These are phyloP conservation scores for Macaria liturata DNA, from an alignment of 2,888 invertebrate species.

Conservation along the genomic window DNA sequence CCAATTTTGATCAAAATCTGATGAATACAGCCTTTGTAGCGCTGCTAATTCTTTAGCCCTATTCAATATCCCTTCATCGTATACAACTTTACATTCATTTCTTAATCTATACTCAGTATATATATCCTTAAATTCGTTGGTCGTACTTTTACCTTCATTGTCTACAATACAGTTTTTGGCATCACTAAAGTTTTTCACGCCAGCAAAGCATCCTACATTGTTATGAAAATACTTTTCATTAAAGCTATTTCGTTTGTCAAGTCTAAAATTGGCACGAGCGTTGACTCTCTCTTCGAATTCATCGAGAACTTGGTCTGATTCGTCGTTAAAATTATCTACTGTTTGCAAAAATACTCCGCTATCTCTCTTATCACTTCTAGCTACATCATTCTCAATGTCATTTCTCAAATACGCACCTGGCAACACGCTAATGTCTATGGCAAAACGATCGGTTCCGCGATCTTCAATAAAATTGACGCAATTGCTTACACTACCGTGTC, in stretches of 20 bases:
- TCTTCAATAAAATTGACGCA: slow-evolving; percentile 42
- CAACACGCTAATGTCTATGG: slow-evolving; percentile 21
- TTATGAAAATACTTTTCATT: slow-evolving; percentile 8
- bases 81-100: slow-evolving; percentile 32
- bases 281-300: slow-evolving; percentile 5
- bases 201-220: slow-evolving; percentile 7
- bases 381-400: slow-evolving; percentile 18
- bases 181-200: not conserved
- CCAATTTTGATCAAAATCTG: slow-evolving; percentile 43
- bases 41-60: slow-evolving; percentile 48
- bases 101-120: slow-evolving; percentile 28
- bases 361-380: slow-evolving; percentile 21
- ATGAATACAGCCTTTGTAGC: slow-evolving; percentile 43
- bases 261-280: slow-evolving; percentile 15
- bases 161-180: slow-evolving; percentile 6
- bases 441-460: slow-evolving; percentile 23
- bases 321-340: slow-evolving; percentile 18
- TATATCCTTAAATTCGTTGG: slow-evolving; percentile 20
- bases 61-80: slow-evolving; percentile 44
- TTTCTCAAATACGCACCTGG: slow-evolving; percentile 23
- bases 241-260: slow-evolving; percentile 12
- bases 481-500: slow-evolving; percentile 25
- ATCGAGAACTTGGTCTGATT: slow-evolving; percentile 14
- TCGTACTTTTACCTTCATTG: slow-evolving; percentile 8
- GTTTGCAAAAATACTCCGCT: slow-evolving; percentile 27